Base-by-base conservation (phyloP, 1,140 invertebrate species). In the Leguminivora glycinivorella region DNA sequence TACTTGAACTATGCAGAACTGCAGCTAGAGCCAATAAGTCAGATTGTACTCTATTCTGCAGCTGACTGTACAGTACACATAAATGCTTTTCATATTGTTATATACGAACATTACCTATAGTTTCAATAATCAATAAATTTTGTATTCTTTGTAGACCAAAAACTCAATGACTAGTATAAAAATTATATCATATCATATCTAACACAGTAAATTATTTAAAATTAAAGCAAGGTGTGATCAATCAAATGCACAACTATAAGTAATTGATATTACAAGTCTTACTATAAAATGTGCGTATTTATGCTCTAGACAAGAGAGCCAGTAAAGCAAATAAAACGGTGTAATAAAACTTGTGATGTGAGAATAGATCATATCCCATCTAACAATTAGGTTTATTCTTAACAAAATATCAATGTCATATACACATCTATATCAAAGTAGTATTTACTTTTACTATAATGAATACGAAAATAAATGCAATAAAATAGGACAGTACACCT, bases 111-210 rank as follows among this genome's bases (percentile, higher is more conserved):
- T 34, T 7, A 34, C 31, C 31, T 34, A 34, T 34, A 34, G 31
- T 34, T 12, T 34, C 17, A 22, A 9, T 22, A 29, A 2, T 63
- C n/a, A 63, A 63, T 31, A 31, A 63, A 34, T 63, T 63, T 63
- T 14, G 19, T 60, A 60, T 60, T 26, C 24, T n/a, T 14, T 63
- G n/a, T n/a, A 63, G 58, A 63, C 58, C 26, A 34, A 63, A 63
- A 63, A 63, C 58, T 63, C 58, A 63, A 34, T 63, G 58, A 63
- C 58, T 63, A 63, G 58, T 29, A 26, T 34, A 63, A 63, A n/a
- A 29, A 34, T 52, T 63, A 63, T 2, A 63, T 29, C 26, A 17
- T 38, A 29, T 2, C n/a, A 26, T 25, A 29, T 63, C 14, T 29
- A 63, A 63, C 58, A 26, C 31, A 63, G 25, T 29, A 63, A 34